Conservation (phyloP, 2,113 vertebrate species). For the Leptodactylus fuscus region DNA sequence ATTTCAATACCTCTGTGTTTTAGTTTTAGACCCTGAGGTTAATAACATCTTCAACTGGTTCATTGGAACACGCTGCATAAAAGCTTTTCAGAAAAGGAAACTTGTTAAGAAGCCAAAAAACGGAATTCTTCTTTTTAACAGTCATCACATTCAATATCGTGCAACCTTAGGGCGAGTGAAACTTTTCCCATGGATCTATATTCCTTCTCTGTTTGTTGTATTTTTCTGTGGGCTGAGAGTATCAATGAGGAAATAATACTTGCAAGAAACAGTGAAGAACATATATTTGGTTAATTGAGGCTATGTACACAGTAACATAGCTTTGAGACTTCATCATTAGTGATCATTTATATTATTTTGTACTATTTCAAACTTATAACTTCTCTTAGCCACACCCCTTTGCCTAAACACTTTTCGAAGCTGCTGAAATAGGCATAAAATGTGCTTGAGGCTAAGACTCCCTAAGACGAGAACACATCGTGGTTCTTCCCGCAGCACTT, state of each 20-base stretch:
- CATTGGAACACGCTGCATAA: constrained; percentile 55
- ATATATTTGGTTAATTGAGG: not conserved
- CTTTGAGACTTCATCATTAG: too few species aligned
- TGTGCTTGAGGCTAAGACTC: too few species aligned
- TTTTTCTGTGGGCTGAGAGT: constrained; percentile 2
- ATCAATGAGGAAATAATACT: not conserved
- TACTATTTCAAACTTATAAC: too few species aligned
- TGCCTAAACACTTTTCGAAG: too few species aligned
- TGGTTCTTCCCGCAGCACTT: too few species aligned
- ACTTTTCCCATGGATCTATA: constrained; percentile 51
- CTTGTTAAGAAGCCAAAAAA: constrained; percentile 52
- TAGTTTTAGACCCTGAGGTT: constrained; percentile 55
- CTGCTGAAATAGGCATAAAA: too few species aligned
- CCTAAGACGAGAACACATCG: too few species aligned
- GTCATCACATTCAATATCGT: constrained; percentile 48
- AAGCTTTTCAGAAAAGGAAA: constrained; percentile 40
- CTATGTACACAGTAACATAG: too few species aligned
- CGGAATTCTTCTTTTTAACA: constrained; percentile 47
- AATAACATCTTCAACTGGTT: constrained; percentile 55
- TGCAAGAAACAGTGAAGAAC: not conserved
- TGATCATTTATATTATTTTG: too few species aligned
- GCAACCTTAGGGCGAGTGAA: constrained; percentile 49
- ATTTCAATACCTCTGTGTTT: constrained; percentile 57
- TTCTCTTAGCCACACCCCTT: too few species aligned
- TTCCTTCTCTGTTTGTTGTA: not conserved